Evolutionary conservation across 2,888 invertebrate genomes (phyloP), one percentile per base, ranked within the genome.

Genomic region (Sturmia bella): DNA sequence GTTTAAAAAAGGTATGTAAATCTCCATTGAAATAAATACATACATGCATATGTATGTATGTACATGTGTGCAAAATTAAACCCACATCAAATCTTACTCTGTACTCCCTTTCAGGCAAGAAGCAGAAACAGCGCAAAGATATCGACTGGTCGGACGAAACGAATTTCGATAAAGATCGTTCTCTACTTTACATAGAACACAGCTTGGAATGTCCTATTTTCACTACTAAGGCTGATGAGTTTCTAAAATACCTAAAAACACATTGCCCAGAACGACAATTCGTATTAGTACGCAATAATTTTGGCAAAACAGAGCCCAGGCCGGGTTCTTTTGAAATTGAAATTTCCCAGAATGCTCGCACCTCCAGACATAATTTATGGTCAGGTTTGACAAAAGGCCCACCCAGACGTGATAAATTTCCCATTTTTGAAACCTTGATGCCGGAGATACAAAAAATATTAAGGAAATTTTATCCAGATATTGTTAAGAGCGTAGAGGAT

Each of bases 151-250:
- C 87, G 0, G 80, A 73, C 19, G 90, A 90, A 5, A 84, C 84
- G 13, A 17, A 87, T 78, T 90, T 89, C 57, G 80, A 85, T 21
- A 87, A 88, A 73, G 88, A 87, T 11, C 90, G 90, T n/a, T 86
- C 85, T 12, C 87, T 90, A 32, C 80, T 90, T 73, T 87, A 86
- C 68, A 87, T 90, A 0, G 90, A 90, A 52, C 89, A 90, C 80
- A 87, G 88, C 11, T 56, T 81, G 4, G 90, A 90, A 76, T 90
- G 90, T 45, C 89, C 89, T 37, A 88, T 90, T 50, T 90, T 89
- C 50, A 80, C 85, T 27, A 81, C 69, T 0, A 90, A 90, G 63
- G 90, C 90, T 2, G 85, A 88, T 0, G 89, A 90, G 59, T 87
- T 88, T 13, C 27, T 83, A 0, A 32, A 57, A 3, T 89, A 84